Conservation (phyloP, 1,140 invertebrate species). For the Glossosoma conforme region DNA sequence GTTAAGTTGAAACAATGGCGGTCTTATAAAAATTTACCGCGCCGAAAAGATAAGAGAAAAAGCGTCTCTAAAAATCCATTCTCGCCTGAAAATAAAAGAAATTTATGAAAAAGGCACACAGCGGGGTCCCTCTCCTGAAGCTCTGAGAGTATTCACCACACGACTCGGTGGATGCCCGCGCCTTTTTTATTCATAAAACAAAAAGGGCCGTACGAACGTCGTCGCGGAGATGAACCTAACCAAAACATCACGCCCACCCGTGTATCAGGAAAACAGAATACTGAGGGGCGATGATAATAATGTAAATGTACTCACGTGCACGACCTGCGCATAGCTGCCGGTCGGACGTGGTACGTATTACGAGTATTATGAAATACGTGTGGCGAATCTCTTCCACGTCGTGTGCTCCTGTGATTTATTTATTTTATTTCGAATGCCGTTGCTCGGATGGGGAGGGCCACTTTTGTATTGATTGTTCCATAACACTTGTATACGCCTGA, state of each 20-base stretch:
- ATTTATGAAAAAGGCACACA: conserved; percentile 18
- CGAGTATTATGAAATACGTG: conserved; percentile 32
- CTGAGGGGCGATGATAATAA: conserved; percentile 31
- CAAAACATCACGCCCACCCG: conserved; percentile 27
- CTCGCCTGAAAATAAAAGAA: conserved; percentile 2
- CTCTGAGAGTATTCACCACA: conserved; percentile 22
- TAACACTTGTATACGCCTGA: no score
- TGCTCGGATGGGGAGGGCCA: background rate
- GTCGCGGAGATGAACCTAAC: conserved; percentile 17
- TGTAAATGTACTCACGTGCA: conserved; percentile 32
- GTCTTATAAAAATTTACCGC: conserved; percentile 9
- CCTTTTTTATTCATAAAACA: conserved; percentile 30
- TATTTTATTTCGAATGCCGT: conserved; percentile 22
- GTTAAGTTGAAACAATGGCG: background rate
- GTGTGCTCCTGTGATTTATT: conserved; percentile 26
- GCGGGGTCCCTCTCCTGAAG: conserved; percentile 3
- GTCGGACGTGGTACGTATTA: conserved; percentile 29
- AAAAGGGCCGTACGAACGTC: conserved; percentile 9
- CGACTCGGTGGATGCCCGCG: conserved; percentile 2
- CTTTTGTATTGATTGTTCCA: no score
- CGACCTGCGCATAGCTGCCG: conserved; percentile 20
- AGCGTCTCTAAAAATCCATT: background rate
- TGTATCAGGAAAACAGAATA: conserved; percentile 31
- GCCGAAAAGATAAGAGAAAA: conserved; percentile 7
- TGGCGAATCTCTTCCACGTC: conserved; percentile 23